These are phyloP conservation scores for Periplaneta americana DNA, from an alignment of 1,140 invertebrate genomes.

Conservation along the genomic window DNA sequence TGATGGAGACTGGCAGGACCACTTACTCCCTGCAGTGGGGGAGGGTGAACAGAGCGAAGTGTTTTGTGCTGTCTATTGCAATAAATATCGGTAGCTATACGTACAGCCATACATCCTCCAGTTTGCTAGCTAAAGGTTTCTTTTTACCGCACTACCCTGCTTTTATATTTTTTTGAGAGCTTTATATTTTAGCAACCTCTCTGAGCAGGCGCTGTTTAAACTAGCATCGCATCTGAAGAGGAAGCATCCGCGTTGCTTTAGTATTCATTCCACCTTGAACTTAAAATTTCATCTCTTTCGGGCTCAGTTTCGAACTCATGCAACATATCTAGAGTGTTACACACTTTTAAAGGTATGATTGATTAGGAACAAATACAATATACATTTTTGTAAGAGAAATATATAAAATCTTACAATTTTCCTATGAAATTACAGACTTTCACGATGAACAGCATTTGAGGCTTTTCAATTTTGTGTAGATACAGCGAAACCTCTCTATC, in stretches of 20 bases:
- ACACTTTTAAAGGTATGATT: too few species aligned
- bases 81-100: background rate
- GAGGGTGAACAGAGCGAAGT: background rate
- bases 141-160: background rate
- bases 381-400: too few species aligned
- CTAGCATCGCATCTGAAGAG: background rate
- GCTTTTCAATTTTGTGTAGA: too few species aligned
- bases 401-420: too few species aligned
- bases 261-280: background rate
- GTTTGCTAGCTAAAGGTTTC: background rate
- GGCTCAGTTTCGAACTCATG: too few species aligned
- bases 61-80: background rate
- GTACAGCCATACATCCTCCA: background rate
- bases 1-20: background rate
- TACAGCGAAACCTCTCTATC: too few species aligned
- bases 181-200: background rate
- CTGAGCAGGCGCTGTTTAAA: background rate
- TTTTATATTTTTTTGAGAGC: background rate
- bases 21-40: background rate
- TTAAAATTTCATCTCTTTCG: too few species aligned
- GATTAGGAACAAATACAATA: too few species aligned
- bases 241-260: background rate
- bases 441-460: too few species aligned
- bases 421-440: too few species aligned
- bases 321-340: too few species aligned